These are phyloP conservation scores for human (Homo sapiens) DNA, from an alignment of 2,113 vertebrate genomes.

Conservation along the genomic window GRCh38 chr3:18854001-18854500, in stretches of 20 bases:
- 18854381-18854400: constrained; percentile 58
- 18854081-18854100: neutral
- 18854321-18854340: constrained; percentile 61
- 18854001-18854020: neutral
- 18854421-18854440: constrained; percentile 63
- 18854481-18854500: constrained; percentile 34
- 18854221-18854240: neutral
- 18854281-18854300: neutral
- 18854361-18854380: constrained; percentile 66
- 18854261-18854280: constrained; percentile 52
- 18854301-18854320: constrained; percentile 65
- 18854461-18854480: constrained; percentile 40
- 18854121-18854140: neutral
- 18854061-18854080: neutral
- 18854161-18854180: neutral
- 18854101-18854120: neutral
- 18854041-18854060: neutral
- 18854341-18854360: constrained; percentile 62
- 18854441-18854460: constrained; percentile 39
- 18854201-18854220: neutral
- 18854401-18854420: constrained; percentile 69
- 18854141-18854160: neutral
- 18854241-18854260: neutral
- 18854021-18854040: neutral
- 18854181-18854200: neutral